Evolutionary conservation across 2,113 vertebrate genomes (phyloP), one percentile per base, ranked within the genome.

Genomic region (Naja naja): DNA sequence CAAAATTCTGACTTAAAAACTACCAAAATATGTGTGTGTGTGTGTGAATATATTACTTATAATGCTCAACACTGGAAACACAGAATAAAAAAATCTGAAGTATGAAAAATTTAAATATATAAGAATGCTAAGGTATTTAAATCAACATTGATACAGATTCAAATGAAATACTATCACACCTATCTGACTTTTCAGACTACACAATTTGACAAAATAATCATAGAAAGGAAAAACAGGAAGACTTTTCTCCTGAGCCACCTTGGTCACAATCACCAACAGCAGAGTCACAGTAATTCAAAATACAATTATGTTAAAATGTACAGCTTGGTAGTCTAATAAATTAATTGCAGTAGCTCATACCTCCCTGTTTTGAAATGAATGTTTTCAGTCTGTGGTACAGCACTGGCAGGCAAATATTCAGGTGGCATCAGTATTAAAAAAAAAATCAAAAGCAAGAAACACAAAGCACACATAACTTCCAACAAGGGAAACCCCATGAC

Each of bases 301-400:
- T 2, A 45, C 0, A 88, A 74, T 5, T 87, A 43, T 0, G 55
- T 60, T 92, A 54, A 27, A 74, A 92, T 3, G 39, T 49, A 43
- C 60, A 34, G 34, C 34, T 69, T 89, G 9, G 22, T 39, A 20
- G 4, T 25, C 43, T 2, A 5, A 52, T 8, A 74, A 92, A 3
- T 22, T 54, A 91, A 25, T 58, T 54, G 60, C 92, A 81, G 87
- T 92, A 2, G 39, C 4, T 11, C 0, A 5, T 8, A 23, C 93
- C 87, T 74, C 91, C 43, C 86, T 39, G 3, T 85, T 14, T 92
- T 85, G 53, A 93, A 91, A 30, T 49, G 93, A 69, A 85, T 30
- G 1, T 4, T 56, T 56, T 92, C 94, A 2, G 18, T 49, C 5
- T 92, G 91, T 25, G 92, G 47, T 85, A 94, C 47, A 91, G 92